Conservation (phyloP, 2,888 invertebrate species). For the Metacarcinus magister region DNA sequence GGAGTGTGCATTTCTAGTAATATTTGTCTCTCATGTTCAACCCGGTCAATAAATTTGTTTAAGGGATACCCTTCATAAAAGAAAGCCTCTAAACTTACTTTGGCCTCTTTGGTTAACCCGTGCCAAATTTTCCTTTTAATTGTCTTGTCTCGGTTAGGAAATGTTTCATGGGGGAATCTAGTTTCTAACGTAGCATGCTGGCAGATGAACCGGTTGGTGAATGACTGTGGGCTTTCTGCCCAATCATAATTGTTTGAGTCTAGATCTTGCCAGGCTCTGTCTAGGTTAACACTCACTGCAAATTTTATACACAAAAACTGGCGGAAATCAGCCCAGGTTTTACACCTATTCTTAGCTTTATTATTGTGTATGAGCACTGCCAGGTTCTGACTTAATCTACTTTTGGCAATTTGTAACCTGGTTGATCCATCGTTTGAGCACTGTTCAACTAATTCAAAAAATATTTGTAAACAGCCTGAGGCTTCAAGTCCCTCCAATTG, state of each 20-base stretch:
- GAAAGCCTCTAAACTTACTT: neutral
- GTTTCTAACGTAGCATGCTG: neutral
- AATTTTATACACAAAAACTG: neutral
- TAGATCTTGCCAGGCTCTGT: neutral
- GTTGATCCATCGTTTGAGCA: too few relatives aligned
- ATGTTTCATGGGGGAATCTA: neutral
- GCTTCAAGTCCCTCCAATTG: too few relatives aligned
- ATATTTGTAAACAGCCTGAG: too few relatives aligned
- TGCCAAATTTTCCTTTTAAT: neutral
- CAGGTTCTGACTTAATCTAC: too few relatives aligned
- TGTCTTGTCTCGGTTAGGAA: neutral
- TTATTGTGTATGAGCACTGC: neutral
- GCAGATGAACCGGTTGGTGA: neutral
- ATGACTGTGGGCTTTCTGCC: neutral
- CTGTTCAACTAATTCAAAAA: too few relatives aligned
- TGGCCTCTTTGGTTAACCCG: neutral
- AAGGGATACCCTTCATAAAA: neutral
- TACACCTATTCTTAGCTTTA: neutral
- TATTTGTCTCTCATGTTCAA: neutral
- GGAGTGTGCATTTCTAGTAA: neutral
- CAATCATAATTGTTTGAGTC: neutral
- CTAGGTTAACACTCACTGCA: neutral
- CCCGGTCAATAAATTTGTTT: neutral
- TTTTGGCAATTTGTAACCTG: too few relatives aligned
- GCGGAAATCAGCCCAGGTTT: neutral